Evolutionary conservation across 2,797 vertebrate species (phyloP).

Genomic region (Anniella stebbinsi): DNA sequence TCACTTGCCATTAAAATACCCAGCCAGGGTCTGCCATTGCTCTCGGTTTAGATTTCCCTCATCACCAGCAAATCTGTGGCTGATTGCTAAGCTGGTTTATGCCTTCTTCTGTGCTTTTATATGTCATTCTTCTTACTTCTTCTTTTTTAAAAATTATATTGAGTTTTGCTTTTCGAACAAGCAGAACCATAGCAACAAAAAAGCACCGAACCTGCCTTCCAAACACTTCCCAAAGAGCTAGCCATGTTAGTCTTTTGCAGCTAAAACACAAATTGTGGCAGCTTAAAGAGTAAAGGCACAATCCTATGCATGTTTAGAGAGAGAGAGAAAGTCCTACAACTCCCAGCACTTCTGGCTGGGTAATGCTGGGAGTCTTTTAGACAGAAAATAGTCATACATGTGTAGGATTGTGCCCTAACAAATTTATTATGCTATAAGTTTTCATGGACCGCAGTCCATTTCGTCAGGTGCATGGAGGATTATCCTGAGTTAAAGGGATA

Average conservation of each 20-base stretch:
- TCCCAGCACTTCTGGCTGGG: too few relatives aligned
- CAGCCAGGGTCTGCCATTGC: neutral
- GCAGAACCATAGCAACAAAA: neutral
- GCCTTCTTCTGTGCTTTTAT: neutral
- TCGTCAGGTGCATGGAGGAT: neutral
- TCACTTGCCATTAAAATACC: neutral
- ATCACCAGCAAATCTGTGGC: neutral
- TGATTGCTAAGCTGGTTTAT: neutral
- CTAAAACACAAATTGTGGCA: neutral
- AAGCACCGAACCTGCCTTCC: neutral
- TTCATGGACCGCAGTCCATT: neutral
- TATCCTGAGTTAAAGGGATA: too few relatives aligned
- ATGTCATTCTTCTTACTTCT: neutral
- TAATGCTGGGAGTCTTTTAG: too few relatives aligned
- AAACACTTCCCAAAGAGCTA: neutral
- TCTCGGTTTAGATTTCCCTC: neutral
- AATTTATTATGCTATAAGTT: neutral
- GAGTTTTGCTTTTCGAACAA: neutral
- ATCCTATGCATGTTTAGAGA: too few relatives aligned
- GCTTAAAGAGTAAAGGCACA: too few relatives aligned
- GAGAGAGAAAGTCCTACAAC: too few relatives aligned
- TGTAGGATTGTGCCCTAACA: neutral
- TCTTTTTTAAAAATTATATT: neutral
- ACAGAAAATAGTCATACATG: too few relatives aligned
- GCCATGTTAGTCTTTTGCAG: neutral